Evolutionary conservation across 2,797 vertebrate genomes (phyloP).

Genomic region (Octomys mimax): DNA sequence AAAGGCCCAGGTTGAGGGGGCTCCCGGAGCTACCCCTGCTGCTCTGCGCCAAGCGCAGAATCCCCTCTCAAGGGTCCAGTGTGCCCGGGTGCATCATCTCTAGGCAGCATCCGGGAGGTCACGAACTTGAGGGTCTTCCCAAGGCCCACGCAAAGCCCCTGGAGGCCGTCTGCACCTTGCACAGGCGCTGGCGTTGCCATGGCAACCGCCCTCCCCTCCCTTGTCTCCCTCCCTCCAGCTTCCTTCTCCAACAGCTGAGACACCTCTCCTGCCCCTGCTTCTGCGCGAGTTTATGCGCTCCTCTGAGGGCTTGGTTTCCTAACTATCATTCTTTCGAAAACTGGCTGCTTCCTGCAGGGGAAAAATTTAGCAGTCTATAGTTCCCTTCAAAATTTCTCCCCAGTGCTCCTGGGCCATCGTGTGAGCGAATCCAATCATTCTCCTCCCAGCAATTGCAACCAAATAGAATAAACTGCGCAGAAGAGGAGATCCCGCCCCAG

Average conservation of each 20-base stretch:
- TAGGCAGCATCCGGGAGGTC: accelerated
- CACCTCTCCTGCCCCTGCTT: slow-evolving; percentile 54
- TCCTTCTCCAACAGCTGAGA: slow-evolving; percentile 65
- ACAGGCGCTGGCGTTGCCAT: slow-evolving; percentile 53
- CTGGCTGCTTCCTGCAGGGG: slow-evolving; percentile 28
- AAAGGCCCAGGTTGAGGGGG: neutral
- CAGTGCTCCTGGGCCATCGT: neutral
- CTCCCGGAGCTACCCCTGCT: neutral
- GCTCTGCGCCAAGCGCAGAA: accelerated
- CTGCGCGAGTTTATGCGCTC: slow-evolving; percentile 52
- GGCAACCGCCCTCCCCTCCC: slow-evolving; percentile 50
- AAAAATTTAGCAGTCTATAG: accelerated
- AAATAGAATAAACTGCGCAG: neutral
- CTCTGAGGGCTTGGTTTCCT: slow-evolving; percentile 54
- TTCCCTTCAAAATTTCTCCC: neutral
- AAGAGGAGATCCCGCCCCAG: neutral
- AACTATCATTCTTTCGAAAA: slow-evolving; percentile 45
- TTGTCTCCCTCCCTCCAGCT: neutral
- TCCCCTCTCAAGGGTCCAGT: accelerated
- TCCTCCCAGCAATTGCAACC: neutral
- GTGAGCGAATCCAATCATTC: neutral
- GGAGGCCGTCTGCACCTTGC: neutral
- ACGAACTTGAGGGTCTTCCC: neutral
- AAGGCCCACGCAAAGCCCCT: neutral
- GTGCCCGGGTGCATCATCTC: neutral